A percentile compares a stretch with the other conserved stretches of the same genome.
These are phyloP conservation scores for Rhinoderma darwinii DNA, from an alignment of 2,113 vertebrate genomes.

Conservation along the genomic window DNA sequence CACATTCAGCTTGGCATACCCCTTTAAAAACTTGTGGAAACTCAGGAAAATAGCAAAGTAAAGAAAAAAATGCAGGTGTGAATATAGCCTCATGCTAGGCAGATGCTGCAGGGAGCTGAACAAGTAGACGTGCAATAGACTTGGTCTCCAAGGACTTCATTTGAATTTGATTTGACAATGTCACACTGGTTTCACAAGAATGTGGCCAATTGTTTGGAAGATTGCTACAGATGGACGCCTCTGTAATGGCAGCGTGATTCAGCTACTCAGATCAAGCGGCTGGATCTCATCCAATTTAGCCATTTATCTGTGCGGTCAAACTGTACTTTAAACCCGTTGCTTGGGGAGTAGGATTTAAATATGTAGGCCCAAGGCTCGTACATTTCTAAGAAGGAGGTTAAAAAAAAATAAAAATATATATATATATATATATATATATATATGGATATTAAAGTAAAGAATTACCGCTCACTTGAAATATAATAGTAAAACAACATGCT, in stretches of 20 bases:
- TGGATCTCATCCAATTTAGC: not conserved
- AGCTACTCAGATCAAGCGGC: not conserved
- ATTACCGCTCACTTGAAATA: too few species aligned
- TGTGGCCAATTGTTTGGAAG: not conserved
- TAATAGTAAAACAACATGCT: not conserved
- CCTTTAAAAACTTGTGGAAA: not conserved
- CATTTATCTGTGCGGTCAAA: not conserved
- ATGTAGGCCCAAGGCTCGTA: not conserved
- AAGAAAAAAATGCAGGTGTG: not conserved
- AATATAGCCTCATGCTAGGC: not conserved
- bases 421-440: too few species aligned
- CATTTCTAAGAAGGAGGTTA: not conserved
- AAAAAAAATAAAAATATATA: not conserved
- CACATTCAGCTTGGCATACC: not conserved
- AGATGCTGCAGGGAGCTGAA: not conserved
- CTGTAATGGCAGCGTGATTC: not conserved
- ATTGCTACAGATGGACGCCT: not conserved
- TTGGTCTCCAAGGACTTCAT: not conserved
- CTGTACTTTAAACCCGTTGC: not conserved
- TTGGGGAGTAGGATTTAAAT: not conserved
- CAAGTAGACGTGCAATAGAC: not conserved
- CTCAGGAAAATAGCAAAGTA: not conserved
- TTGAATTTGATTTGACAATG: slow-evolving; percentile 5
- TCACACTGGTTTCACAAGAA: slow-evolving; percentile 1
- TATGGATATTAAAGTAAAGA: too few species aligned